These are phyloP conservation scores for Cephalopholis sonnerati DNA, from an alignment of 2,113 vertebrate species.

Conservation along the genomic window DNA sequence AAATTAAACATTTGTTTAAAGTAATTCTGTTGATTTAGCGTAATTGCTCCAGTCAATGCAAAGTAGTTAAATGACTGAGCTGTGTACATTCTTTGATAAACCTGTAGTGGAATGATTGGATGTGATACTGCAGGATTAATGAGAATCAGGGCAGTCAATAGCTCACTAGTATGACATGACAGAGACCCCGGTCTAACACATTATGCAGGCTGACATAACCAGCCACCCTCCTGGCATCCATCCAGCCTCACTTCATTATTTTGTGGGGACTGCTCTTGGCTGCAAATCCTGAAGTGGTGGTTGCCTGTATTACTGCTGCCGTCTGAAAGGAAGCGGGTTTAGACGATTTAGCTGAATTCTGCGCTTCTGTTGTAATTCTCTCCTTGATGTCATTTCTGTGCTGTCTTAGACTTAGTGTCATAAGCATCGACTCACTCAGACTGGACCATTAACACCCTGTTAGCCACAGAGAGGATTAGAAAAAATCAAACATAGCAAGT, in stretches of 20 bases:
- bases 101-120: background rate
- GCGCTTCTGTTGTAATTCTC: slow-evolving; percentile 60
- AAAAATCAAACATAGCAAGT: slow-evolving; percentile 12
- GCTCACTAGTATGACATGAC: slow-evolving; percentile 58
- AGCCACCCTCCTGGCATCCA: slow-evolving; percentile 60
- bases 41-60: background rate
- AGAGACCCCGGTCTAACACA: slow-evolving; percentile 59
- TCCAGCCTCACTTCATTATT: slow-evolving; percentile 73
- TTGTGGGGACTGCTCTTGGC: slow-evolving; percentile 54
- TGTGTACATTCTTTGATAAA: background rate
- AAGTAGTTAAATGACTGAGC: background rate
- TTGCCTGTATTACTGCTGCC: slow-evolving; percentile 57
- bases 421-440: slow-evolving; percentile 18
- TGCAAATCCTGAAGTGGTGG: slow-evolving; percentile 67
- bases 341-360: slow-evolving; percentile 44
- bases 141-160: slow-evolving; percentile 34
- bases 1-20: background rate
- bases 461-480: slow-evolving; percentile 36
- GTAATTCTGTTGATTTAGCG: background rate
- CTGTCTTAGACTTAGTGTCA: slow-evolving; percentile 55
- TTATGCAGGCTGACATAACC: slow-evolving; percentile 75
- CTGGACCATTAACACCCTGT: slow-evolving; percentile 51
- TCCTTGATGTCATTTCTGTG: slow-evolving; percentile 58
- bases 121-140: slow-evolving; percentile 39
- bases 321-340: slow-evolving; percentile 36